Base-by-base conservation (phyloP, 2,797 vertebrate genomes). In the Rhabdophis nuchalis region DNA sequence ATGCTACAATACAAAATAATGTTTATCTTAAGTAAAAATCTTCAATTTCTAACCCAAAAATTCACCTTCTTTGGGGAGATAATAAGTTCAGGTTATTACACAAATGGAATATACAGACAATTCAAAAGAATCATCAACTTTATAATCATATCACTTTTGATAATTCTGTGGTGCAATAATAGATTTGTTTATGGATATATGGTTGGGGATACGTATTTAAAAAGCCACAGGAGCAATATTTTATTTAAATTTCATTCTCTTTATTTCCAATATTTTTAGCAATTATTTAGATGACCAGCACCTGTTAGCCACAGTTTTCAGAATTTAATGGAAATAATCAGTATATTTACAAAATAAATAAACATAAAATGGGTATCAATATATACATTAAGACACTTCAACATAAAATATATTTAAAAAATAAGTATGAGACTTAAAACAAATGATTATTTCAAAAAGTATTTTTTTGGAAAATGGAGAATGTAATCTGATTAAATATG, bases 181-280 rank as follows among this genome's bases (percentile, higher is more conserved):
- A 82, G 32, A 82, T 82, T 82, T 41, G 36, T 36, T 36, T 77
- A 23, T 68, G 3, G 8, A 2, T 32, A 2, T 72, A 72, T 72
- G 32, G 9, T 9, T 82, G 36, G 4, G 9, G 20, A 1, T 46
- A 46, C 2, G 9, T 82, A 46, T 13, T 46, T 96, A 96, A 61
- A 97, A 96, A 96, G 92, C 82, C 95, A 96, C 96, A n/a, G 94
- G 95, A 96, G 96, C 94, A 96, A 97, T 93, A 96, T 93, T 36
- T 96, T 95, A 94, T 46, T 93, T 89, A 93, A 94, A 91, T 64
- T 82, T 68, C 25, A 41, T 82, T 88, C 85, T 89, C 20, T 86
- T 91, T 94, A 92, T 89, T 92, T 91, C 93, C 52, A 93, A 92
- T 68, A 94, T 52, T 56, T 58, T 88, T 94, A 77, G 57, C 36